Percentiles rank a stretch among this genome's conserved stretches.
phyloP scores from a whole-genome alignment of 1,140 invertebrate species.

The Dreissena polymorpha region DNA sequence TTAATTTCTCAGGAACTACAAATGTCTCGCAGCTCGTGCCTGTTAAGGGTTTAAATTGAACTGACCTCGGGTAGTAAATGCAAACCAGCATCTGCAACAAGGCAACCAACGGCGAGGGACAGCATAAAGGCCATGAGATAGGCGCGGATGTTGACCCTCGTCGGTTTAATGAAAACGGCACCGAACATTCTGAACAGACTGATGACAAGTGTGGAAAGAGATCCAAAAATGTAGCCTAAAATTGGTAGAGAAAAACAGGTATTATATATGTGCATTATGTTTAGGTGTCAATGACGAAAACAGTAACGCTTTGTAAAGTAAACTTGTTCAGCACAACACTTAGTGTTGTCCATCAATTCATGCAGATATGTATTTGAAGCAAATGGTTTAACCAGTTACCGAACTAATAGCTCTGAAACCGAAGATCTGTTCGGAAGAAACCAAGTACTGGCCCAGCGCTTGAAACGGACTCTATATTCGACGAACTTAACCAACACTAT shows the following conservation, averaged over 20 bases:
- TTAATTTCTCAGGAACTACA: too few species aligned
- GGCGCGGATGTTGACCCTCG: conserved; percentile 38
- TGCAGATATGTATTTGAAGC: not conserved
- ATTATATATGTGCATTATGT: not conserved
- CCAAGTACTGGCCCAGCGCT: too few species aligned
- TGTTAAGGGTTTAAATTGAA: too few species aligned
- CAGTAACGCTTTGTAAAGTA: not conserved
- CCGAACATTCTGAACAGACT: conserved; percentile 71
- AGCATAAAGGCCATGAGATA: conserved; percentile 75
- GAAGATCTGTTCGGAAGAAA: too few species aligned
- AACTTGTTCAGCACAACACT: not conserved
- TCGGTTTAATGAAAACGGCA: conserved; percentile 71
- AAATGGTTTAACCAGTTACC: not conserved
- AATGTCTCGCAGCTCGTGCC: too few species aligned
- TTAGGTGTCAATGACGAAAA: not conserved
- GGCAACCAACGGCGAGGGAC: conserved; percentile 76
- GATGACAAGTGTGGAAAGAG: conserved; percentile 75
- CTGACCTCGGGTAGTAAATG: conserved; percentile 77
- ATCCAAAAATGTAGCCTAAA: conserved; percentile 77
- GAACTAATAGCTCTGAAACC: not conserved
- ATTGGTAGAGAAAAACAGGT: not conserved
- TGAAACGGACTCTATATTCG: too few species aligned
- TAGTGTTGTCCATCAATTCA: too few species aligned
- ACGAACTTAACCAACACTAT: too few species aligned
- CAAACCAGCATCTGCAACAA: conserved; percentile 78